Evolutionary conservation across 1,140 invertebrate species (phyloP).

Genomic region (Lepidostoma basale): DNA sequence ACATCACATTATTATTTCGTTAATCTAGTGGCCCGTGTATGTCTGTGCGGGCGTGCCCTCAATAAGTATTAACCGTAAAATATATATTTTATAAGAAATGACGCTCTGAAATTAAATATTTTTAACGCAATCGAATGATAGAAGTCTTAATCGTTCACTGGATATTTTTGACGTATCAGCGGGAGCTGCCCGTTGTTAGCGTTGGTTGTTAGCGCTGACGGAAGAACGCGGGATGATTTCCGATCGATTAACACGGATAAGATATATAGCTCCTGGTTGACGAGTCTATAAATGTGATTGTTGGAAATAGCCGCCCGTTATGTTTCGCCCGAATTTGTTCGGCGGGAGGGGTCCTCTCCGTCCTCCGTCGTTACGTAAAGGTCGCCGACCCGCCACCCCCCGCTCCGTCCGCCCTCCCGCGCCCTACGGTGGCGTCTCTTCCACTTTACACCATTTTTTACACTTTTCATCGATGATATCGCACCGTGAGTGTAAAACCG

Average conservation of each 20-base stretch:
- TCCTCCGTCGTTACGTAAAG: conserved; percentile 4
- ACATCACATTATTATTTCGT: no score
- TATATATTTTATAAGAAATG: no score
- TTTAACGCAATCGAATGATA: background rate
- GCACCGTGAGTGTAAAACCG: no score
- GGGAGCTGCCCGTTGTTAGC: background rate
- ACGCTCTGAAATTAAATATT: no score
- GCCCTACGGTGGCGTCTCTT: no score
- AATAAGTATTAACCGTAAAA: no score
- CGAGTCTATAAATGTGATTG: background rate
- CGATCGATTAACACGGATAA: background rate
- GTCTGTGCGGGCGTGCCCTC: no score
- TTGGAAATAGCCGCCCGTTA: conserved; percentile 6
- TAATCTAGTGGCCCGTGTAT: no score
- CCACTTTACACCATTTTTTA: no score
- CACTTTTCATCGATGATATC: no score
- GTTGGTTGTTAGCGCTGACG: no score
- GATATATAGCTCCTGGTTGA: background rate
- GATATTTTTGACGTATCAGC: background rate
- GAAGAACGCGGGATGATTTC: background rate
- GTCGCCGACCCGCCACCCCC: background rate
- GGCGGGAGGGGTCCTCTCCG: background rate
- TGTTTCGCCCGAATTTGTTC: background rate
- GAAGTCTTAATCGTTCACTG: background rate
- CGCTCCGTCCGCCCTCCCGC: background rate